phyloP scores from a whole-genome alignment of 2,113 vertebrate genomes.

The Psilopsiagon aurifrons region DNA sequence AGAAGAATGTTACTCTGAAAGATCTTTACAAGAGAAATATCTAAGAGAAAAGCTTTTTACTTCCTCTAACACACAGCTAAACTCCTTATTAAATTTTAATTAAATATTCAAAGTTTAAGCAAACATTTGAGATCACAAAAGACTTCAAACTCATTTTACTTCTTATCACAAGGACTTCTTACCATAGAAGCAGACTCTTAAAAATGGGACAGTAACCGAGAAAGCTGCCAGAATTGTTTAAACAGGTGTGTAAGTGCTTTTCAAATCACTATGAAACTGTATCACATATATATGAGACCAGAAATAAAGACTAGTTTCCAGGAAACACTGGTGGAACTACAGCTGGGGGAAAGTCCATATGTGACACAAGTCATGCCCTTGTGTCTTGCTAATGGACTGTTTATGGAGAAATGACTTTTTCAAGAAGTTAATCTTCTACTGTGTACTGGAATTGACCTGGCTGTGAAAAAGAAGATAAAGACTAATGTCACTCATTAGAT shows the following conservation, averaged over 20 bases:
- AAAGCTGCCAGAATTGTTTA: not conserved
- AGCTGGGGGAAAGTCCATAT: not conserved
- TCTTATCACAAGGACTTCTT: not conserved
- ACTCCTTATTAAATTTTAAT: not conserved
- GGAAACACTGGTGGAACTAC: not conserved
- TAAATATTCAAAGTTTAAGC: not conserved
- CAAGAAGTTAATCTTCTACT: conserved; percentile 2
- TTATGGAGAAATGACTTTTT: conserved; percentile 12
- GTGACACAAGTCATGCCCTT: not conserved
- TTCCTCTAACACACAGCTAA: not conserved
- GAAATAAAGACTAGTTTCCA: not conserved
- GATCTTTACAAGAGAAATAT: not conserved
- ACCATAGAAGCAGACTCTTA: not conserved
- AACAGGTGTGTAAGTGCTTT: not conserved
- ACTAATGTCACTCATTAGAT: not conserved
- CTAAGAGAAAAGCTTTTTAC: not conserved
- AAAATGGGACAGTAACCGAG: not conserved
- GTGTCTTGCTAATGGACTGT: not conserved
- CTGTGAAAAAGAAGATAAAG: not conserved
- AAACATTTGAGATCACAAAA: not conserved
- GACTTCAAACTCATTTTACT: not conserved
- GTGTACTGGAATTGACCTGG: not conserved
- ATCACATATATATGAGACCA: not conserved
- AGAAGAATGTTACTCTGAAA: not conserved
- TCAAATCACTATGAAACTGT: not conserved